A percentile compares a stretch with the other conserved stretches of the same genome.
Evolutionary conservation across 2,888 invertebrate species (phyloP).

Genomic region (Euplexia lucipara): DNA sequence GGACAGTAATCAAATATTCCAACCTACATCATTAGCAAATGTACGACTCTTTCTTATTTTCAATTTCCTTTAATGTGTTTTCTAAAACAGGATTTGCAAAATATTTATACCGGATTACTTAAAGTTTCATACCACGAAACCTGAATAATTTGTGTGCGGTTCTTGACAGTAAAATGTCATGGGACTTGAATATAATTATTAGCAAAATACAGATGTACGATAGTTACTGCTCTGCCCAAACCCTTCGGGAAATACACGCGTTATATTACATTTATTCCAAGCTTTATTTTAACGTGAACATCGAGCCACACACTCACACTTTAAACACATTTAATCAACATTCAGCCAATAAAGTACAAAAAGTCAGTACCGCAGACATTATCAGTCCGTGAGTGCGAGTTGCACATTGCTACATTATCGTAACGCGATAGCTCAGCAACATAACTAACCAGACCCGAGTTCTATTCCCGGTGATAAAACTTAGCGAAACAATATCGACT

Average conservation of each 20-base stretch:
- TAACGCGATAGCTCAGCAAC: constrained; percentile 79
- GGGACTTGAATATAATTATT: no score
- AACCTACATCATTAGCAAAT: no score
- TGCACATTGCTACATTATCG: constrained; percentile 81
- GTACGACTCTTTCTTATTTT: no score
- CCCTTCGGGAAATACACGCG: no score
- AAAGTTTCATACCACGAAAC: no score
- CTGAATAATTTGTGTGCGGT: no score
- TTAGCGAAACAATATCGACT: constrained; percentile 83
- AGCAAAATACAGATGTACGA: no score
- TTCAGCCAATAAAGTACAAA: constrained; percentile 57
- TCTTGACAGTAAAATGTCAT: no score
- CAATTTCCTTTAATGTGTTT: constrained; percentile 7
- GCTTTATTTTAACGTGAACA: constrained; percentile 41
- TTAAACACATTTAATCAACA: constrained; percentile 60
- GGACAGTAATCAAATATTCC: no score
- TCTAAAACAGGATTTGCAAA: background rate
- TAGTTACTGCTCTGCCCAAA: no score
- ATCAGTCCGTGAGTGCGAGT: constrained; percentile 66
- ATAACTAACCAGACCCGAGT: constrained; percentile 80
- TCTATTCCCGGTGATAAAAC: constrained; percentile 83
- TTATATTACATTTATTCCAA: constrained; percentile 32
- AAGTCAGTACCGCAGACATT: constrained; percentile 56
- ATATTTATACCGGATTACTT: constrained; percentile 26
- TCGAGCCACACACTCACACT: constrained; percentile 35